Evolutionary conservation across 2,888 invertebrate species (phyloP), one percentile per base, ranked within the genome.

Genomic region (Chesias legatella): DNA sequence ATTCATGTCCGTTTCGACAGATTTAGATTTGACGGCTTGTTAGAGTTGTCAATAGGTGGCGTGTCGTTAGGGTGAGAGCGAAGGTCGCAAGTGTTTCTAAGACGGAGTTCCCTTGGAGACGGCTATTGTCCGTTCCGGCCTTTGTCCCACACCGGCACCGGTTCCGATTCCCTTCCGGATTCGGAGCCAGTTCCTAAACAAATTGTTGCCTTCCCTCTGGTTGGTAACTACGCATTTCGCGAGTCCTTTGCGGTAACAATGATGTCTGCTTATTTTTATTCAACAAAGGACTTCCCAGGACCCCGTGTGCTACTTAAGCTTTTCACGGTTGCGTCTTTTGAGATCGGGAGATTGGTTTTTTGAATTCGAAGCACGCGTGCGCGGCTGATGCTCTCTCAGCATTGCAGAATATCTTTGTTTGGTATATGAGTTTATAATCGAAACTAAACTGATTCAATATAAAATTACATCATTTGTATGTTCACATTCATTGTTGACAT

Each of bases 121-220:
- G 38, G 37, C 56, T 64, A 72, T 78, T 80, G 76, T 79, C 61
- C 65, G 58, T 66, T 58, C 54, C 48, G 44, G 44, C 43, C 50
- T 72, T 82, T 81, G 79, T 81, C 55, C 52, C 43, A 48, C 57
- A 73, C 76, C 69, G 68, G 76, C 73, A 57, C 48, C 30, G 53
- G 46, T 65, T 68, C 48, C 30, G 53, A 47, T 65, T 68, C 73
- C 77, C 73, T 79, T 79, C 72, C 74, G 70, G 68, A 56, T 51
- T 54, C 50, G 43, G 48, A 65, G 58, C 63, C 61, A 58, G 68
- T 67, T 61, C 47, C 29, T 48, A 52, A 63, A 49, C 53, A 60
- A 51, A 72, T 75, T 73, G 69, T 75, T 69, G 53, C 39, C 46
- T 49, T 40, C 58, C 52, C 57, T 55, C 53, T 42, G 50, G 50